Percentiles rank a stretch among this genome's conserved stretches.
Conservation (phyloP, 2,113 vertebrate genomes). For the Microtus richardsoni region DNA sequence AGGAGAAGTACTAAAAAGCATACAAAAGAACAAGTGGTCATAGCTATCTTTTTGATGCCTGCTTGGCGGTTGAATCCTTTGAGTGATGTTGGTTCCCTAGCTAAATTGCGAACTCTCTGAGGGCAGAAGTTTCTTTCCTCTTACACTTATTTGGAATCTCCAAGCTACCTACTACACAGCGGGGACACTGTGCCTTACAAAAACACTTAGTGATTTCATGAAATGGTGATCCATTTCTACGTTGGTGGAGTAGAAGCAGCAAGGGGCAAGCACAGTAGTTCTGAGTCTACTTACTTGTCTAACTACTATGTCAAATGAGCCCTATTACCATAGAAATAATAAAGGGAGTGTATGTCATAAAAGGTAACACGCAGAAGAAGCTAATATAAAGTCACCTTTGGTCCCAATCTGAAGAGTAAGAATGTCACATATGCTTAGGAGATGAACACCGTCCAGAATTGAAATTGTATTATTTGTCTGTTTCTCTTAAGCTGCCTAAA, state of each 20-base stretch:
- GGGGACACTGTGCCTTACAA: not conserved
- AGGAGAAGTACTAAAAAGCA: not conserved
- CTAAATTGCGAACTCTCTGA: constrained; percentile 15
- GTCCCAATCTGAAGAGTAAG: not conserved
- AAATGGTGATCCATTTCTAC: constrained; percentile 45
- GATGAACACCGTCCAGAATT: constrained; percentile 29
- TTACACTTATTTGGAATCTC: constrained; percentile 35
- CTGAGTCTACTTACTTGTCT: not conserved
- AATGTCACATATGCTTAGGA: constrained; percentile 44
- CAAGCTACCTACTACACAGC: constrained; percentile 4
- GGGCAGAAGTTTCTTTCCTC: not conserved
- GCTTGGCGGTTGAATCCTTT: not conserved
- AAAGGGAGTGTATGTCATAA: constrained; percentile 12
- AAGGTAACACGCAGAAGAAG: constrained; percentile 26
- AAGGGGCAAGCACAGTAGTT: not conserved
- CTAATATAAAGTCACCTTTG: constrained; percentile 3
- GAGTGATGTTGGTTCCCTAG: not conserved
- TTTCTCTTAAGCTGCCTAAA: constrained; percentile 48
- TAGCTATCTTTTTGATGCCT: constrained; percentile 13
- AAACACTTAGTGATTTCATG: constrained; percentile 8
- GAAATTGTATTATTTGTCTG: constrained; percentile 60
- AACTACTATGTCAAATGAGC: not conserved
- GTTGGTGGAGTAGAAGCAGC: not conserved
- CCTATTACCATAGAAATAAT: not conserved
- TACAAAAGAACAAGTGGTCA: not conserved